Conservation (phyloP, 2,797 vertebrate species). For the Danio aesculapii region DNA sequence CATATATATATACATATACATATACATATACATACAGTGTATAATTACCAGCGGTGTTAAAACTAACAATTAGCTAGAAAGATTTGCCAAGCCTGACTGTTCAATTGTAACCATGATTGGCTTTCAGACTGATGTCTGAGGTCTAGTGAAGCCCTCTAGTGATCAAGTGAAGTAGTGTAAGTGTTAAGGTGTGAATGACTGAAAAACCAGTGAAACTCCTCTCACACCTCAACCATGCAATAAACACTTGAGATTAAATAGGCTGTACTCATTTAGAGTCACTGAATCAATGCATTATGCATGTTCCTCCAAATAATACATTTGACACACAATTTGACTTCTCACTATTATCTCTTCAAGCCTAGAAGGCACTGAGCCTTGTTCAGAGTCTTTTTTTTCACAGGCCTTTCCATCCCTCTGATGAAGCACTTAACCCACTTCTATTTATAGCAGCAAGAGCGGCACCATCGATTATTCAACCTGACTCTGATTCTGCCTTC, state of each 20-base stretch:
- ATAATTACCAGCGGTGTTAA: too few relatives aligned
- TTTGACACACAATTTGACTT: background rate
- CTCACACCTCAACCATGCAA: background rate
- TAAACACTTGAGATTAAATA: slow-evolving; percentile 24
- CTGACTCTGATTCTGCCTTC: slow-evolving; percentile 55
- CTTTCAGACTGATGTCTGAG: slow-evolving; percentile 24
- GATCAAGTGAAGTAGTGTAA: slow-evolving; percentile 17
- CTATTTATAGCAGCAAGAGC: slow-evolving; percentile 54
- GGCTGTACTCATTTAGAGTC: background rate
- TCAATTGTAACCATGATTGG: background rate
- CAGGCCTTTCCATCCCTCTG: slow-evolving; percentile 26
- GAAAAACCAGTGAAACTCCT: slow-evolving; percentile 13
- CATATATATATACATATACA: too few relatives aligned
- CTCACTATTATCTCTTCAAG: background rate
- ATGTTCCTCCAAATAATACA: background rate
- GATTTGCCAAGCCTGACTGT: background rate
- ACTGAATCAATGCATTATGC: background rate
- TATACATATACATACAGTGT: too few relatives aligned
- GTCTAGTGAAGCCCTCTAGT: slow-evolving; percentile 58
- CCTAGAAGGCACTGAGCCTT: background rate
- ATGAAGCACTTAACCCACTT: slow-evolving; percentile 51
- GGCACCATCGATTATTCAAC: slow-evolving; percentile 56
- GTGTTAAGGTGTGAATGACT: slow-evolving; percentile 22
- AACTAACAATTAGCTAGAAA: too few relatives aligned
- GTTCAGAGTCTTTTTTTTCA: slow-evolving; percentile 22